Evolutionary conservation across 2,888 invertebrate species (phyloP).

Genomic region (Pemphredon lugubris): DNA sequence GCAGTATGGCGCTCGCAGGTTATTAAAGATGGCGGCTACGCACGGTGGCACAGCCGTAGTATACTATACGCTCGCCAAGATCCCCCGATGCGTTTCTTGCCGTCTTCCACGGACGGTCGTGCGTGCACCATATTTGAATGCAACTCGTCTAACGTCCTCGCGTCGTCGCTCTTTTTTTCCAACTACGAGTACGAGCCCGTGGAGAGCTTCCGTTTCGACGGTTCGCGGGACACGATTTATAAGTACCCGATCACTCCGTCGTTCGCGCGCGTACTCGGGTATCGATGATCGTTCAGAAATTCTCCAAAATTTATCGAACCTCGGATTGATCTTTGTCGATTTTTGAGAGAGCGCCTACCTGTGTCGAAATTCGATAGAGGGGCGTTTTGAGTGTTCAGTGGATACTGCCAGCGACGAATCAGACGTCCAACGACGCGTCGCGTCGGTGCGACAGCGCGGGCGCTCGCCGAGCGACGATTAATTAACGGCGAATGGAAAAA

Average conservation of each 20-base stretch:
- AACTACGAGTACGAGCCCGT: no score
- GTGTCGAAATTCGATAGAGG: no score
- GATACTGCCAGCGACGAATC: constrained; percentile 1
- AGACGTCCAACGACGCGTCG: not conserved
- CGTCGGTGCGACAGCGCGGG: not conserved
- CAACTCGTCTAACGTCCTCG: constrained; percentile 11
- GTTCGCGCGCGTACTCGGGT: no score
- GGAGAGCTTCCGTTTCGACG: no score
- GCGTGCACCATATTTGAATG: constrained; percentile 73
- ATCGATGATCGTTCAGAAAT: no score
- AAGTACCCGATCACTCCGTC: no score
- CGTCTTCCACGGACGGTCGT: constrained; percentile 20
- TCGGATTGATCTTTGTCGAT: no score
- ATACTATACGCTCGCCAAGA: not conserved
- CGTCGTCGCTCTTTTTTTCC: not conserved
- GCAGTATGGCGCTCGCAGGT: constrained; percentile 74
- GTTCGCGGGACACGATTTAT: no score
- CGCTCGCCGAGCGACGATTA: constrained; percentile 33
- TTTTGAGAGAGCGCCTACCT: no score
- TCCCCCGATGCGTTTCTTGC: constrained; percentile 58
- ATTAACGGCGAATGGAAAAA: constrained; percentile 41
- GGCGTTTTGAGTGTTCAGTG: not conserved
- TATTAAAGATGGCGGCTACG: constrained; percentile 77
- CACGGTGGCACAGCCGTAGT: constrained; percentile 23
- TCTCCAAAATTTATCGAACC: no score